These are phyloP conservation scores for Menidia beryllina DNA, from an alignment of 2,113 vertebrate species.

Conservation along the genomic window DNA sequence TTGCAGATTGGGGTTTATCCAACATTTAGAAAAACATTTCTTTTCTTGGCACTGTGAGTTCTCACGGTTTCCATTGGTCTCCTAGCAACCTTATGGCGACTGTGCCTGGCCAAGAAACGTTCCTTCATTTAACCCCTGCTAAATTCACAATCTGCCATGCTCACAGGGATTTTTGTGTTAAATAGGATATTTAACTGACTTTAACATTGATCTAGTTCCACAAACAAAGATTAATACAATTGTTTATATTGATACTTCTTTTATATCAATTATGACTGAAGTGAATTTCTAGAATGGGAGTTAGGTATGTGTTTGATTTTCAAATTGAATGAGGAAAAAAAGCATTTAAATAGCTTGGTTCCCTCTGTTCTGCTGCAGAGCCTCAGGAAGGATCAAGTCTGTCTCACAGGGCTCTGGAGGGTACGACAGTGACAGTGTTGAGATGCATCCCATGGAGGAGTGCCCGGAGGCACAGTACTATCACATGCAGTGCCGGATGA, in stretches of 20 bases:
- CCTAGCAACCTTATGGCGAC: background rate
- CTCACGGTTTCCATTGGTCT: background rate
- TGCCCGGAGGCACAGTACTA: constrained; percentile 84
- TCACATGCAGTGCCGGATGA: constrained; percentile 83
- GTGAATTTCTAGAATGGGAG: too few relatives aligned
- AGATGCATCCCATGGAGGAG: constrained; percentile 89
- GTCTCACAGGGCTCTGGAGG: constrained; percentile 92
- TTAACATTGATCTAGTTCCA: background rate
- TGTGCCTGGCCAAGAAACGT: constrained; percentile 2
- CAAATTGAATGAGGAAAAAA: background rate
- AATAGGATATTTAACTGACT: background rate
- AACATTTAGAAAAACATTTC: constrained; percentile 1
- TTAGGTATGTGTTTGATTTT: background rate
- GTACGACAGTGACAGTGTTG: constrained; percentile 95
- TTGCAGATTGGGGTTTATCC: background rate
- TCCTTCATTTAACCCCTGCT: background rate
- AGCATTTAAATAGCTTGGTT: background rate
- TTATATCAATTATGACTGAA: too few relatives aligned
- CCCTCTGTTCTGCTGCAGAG: constrained; percentile 75
- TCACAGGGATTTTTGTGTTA: background rate
- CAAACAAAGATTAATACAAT: too few relatives aligned
- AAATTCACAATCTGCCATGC: constrained; percentile 15
- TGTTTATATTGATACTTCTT: too few relatives aligned
- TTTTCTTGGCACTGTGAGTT: background rate
- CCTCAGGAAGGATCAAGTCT: constrained; percentile 88